A percentile compares a stretch with the other conserved stretches of the same genome.
Conservation (phyloP, 2,888 invertebrate species). For the Neoascia interrupta region DNA sequence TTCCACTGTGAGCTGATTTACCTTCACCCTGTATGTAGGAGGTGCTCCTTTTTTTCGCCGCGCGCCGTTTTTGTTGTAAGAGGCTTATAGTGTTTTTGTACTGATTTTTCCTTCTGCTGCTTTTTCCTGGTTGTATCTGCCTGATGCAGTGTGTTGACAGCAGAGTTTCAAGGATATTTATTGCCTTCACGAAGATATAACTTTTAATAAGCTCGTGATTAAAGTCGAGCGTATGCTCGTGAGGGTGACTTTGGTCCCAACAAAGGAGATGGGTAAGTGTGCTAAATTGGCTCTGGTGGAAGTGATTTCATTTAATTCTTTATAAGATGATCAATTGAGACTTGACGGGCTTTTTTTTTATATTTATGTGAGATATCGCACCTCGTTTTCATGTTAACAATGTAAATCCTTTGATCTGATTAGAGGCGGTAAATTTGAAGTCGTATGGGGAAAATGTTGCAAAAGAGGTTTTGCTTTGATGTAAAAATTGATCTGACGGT, state of each 20-base stretch:
- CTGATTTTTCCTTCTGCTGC: background rate
- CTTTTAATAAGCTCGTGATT: conserved; percentile 67
- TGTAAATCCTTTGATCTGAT: no score
- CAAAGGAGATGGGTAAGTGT: conserved; percentile 1
- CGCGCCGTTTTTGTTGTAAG: conserved; percentile 12
- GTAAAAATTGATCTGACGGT: no score
- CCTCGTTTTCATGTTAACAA: no score
- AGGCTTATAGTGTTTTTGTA: conserved; percentile 45
- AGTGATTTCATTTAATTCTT: conserved; percentile 15
- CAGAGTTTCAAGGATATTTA: conserved; percentile 54
- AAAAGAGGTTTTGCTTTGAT: no score
- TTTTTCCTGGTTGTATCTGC: conserved; percentile 5
- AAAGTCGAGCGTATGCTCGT: conserved; percentile 30
- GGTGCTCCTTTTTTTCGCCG: background rate
- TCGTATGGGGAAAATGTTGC: no score
- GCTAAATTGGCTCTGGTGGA: conserved; percentile 14
- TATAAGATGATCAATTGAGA: conserved; percentile 7
- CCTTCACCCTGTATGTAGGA: conserved; percentile 2
- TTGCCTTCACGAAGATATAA: conserved; percentile 62
- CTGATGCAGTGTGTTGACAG: conserved; percentile 50
- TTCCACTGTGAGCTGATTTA: conserved; percentile 7
- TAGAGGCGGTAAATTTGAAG: no score
- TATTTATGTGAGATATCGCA: no score
- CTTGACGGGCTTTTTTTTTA: background rate
- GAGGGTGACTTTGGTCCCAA: background rate